A percentile compares a stretch with the other conserved stretches of the same genome.
Conservation (phyloP, 2,888 invertebrate genomes). For the Microchrysa polita region DNA sequence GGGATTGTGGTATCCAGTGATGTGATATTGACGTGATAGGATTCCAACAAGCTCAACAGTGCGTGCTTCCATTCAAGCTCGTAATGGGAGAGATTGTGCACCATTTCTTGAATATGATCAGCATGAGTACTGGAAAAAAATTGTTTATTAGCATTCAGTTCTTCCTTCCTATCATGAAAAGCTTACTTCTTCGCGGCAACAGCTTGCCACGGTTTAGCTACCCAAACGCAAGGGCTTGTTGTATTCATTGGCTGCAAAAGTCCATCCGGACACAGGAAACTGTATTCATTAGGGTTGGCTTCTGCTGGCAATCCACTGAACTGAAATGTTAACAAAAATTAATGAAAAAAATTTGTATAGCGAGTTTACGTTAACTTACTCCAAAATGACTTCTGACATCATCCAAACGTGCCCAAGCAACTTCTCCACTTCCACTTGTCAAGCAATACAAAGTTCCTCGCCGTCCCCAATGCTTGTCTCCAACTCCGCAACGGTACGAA, state of each 20-base stretch:
- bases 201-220: conserved; percentile 81
- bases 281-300: conserved; percentile 68
- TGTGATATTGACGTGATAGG: conserved; percentile 67
- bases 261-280: conserved; percentile 81
- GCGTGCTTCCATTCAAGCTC: conserved; percentile 68
- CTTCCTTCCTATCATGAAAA: neutral
- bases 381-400: conserved; percentile 75
- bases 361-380: too few species aligned
- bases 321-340: conserved; percentile 53
- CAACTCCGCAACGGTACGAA: conserved; percentile 69
- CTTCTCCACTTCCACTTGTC: conserved; percentile 79
- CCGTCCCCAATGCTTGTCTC: conserved; percentile 85
- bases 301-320: conserved; percentile 62
- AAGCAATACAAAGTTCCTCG: conserved; percentile 84
- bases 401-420: conserved; percentile 82
- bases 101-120: conserved; percentile 66
- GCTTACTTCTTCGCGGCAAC: conserved; percentile 69
- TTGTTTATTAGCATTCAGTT: neutral
- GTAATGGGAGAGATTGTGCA: conserved; percentile 63
- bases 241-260: conserved; percentile 70
- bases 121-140: conserved; percentile 59
- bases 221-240: conserved; percentile 78
- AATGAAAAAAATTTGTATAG: too few species aligned
- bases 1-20: conserved; percentile 70
- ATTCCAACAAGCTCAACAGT: conserved; percentile 71